Conservation (phyloP, 2,113 vertebrate species). For the Muscicapa adusta region DNA sequence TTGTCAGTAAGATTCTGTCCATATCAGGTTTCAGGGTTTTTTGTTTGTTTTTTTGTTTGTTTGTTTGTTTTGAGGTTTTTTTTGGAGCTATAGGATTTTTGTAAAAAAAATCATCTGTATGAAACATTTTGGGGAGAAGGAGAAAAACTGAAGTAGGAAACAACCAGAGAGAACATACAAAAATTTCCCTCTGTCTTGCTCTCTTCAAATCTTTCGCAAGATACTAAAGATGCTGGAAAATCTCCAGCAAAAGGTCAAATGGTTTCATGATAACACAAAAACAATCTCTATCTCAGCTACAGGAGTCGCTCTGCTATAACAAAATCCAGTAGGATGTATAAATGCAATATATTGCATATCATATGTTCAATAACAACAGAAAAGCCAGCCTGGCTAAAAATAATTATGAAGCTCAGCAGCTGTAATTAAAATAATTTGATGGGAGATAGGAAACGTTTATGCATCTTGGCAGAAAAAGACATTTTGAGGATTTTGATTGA, state of each 20-base stretch:
- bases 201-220: not conserved
- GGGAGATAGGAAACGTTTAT: slow-evolving; percentile 72
- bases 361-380: slow-evolving; percentile 58
- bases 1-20: not conserved
- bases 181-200: not conserved
- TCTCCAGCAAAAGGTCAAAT: not conserved
- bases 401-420: slow-evolving; percentile 72
- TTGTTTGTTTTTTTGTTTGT: no score
- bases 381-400: slow-evolving; percentile 59
- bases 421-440: slow-evolving; percentile 79
- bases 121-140: not conserved
- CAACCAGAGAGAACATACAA: not conserved
- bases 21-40: not conserved
- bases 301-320: slow-evolving; percentile 31
- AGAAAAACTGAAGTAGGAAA: not conserved
- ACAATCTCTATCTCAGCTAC: not conserved
- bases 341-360: slow-evolving; percentile 52
- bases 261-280: not conserved
- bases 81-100: not conserved
- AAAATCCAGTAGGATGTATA: slow-evolving; percentile 2
- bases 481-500: slow-evolving; percentile 74
- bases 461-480: slow-evolving; percentile 74
- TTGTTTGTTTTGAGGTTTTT: no score
- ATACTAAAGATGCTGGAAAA: not conserved
- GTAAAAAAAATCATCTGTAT: not conserved